Conservation (phyloP, 2,888 invertebrate genomes). For the Phanerotoma sp. region DNA sequence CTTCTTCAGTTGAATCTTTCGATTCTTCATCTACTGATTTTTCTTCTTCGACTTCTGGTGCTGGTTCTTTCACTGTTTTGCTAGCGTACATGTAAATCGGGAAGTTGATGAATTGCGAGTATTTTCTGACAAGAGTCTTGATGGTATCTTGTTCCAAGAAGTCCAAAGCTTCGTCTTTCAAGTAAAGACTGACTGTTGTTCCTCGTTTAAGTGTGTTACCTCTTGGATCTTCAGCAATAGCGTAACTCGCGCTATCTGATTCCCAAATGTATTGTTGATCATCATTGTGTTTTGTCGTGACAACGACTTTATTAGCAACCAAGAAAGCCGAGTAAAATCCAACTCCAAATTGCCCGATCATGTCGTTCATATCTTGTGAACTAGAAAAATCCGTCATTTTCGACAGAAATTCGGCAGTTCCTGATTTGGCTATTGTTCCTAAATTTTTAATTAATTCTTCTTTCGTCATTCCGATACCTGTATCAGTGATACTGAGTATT, state of each 20-base stretch:
- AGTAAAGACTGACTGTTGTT: constrained; percentile 81
- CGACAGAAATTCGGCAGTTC: constrained; percentile 92
- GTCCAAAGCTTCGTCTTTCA: constrained; percentile 97
- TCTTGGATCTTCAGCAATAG: constrained; percentile 90
- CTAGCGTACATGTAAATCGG: constrained; percentile 94
- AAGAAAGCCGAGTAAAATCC: constrained; percentile 98
- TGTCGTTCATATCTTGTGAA: constrained; percentile 81
- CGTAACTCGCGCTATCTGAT: constrained; percentile 89
- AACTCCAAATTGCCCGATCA: constrained; percentile 99
- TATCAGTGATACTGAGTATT: constrained; percentile 91
- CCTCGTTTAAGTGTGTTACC: constrained; percentile 90
- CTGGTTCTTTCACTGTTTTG: constrained; percentile 63
- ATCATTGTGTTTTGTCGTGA: constrained; percentile 92
- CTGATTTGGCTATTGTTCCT: constrained; percentile 98
- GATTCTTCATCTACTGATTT: constrained; percentile 58
- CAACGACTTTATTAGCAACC: constrained; percentile 94
- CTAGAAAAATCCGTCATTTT: constrained; percentile 76
- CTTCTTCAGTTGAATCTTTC: constrained; percentile 60
- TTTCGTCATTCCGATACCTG: constrained; percentile 97
- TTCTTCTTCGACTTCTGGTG: constrained; percentile 62
- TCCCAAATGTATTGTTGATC: constrained; percentile 98
- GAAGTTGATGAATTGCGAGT: constrained; percentile 99
- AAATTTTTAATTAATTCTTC: constrained; percentile 92
- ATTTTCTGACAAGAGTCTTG: constrained; percentile 90
- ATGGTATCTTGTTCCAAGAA: constrained; percentile 92